Evolutionary conservation across 2,888 invertebrate genomes (phyloP).

Genomic region (Cheilosia vernalis): DNA sequence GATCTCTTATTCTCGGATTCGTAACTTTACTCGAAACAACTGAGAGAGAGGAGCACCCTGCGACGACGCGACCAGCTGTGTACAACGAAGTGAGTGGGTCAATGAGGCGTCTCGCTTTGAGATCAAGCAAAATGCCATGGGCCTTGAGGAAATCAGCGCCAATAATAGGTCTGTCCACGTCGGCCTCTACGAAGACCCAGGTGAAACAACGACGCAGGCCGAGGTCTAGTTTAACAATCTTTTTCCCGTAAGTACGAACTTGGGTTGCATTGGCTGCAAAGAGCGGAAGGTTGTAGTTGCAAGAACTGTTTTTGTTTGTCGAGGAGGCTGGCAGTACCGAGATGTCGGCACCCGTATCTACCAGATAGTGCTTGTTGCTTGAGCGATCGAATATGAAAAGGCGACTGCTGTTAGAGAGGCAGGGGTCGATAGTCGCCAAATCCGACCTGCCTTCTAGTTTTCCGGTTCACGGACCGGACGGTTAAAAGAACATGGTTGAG

Average conservation of each 20-base stretch:
- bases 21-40: not conserved
- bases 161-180: no score
- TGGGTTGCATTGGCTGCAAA: slow-evolving; percentile 67
- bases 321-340: slow-evolving; percentile 52
- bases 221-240: slow-evolving; percentile 44
- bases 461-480: not conserved
- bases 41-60: slow-evolving; percentile 16
- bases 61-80: not conserved
- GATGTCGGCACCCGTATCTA: no score
- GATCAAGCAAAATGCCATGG: slow-evolving; percentile 54
- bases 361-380: no score
- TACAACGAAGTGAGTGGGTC: slow-evolving; percentile 39
- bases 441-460: slow-evolving; percentile 23
- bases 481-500: slow-evolving; percentile 39
- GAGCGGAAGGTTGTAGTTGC: slow-evolving; percentile 11
- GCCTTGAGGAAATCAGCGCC: slow-evolving; percentile 66
- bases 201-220: slow-evolving; percentile 72
- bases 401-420: no score
- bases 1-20: not conserved
- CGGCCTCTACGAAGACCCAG: slow-evolving; percentile 75
- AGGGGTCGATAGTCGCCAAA: slow-evolving; percentile 25
- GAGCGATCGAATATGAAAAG: no score
- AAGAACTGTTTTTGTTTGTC: not conserved
- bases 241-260: slow-evolving; percentile 29
- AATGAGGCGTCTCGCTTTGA: slow-evolving; percentile 34